Conservation (phyloP, 2,113 vertebrate genomes). For the Zosterops japonicus region DNA sequence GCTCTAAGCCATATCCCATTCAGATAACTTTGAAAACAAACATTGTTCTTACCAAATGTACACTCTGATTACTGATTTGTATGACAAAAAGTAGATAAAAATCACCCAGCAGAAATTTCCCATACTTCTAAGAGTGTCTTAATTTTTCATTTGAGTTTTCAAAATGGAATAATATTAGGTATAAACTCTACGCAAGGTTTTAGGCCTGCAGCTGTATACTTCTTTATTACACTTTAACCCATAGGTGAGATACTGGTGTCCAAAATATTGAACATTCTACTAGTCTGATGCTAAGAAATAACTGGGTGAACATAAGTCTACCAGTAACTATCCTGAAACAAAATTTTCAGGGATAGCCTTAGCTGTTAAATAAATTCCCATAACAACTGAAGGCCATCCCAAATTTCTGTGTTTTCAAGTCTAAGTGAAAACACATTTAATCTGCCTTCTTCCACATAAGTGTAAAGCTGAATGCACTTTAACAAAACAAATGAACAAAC, state of each 20-base stretch:
- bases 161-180: background rate
- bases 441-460: background rate
- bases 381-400: background rate
- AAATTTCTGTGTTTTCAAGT: background rate
- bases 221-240: background rate
- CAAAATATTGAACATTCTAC: background rate
- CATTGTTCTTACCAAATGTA: background rate
- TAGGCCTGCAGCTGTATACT: background rate
- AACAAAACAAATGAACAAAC: background rate
- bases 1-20: background rate
- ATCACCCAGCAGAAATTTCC: background rate
- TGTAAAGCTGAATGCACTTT: background rate
- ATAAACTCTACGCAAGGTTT: background rate
- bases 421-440: background rate
- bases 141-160: background rate
- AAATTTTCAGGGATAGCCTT: background rate
- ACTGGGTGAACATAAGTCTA: background rate
- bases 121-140: background rate
- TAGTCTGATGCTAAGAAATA: background rate
- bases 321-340: background rate
- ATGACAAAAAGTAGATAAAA: background rate
- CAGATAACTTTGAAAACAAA: background rate
- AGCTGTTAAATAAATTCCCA: background rate
- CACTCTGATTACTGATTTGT: background rate
- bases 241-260: background rate